Evolutionary conservation across 2,888 invertebrate genomes (phyloP).

Genomic region (Schrankia costaestrigalis): DNA sequence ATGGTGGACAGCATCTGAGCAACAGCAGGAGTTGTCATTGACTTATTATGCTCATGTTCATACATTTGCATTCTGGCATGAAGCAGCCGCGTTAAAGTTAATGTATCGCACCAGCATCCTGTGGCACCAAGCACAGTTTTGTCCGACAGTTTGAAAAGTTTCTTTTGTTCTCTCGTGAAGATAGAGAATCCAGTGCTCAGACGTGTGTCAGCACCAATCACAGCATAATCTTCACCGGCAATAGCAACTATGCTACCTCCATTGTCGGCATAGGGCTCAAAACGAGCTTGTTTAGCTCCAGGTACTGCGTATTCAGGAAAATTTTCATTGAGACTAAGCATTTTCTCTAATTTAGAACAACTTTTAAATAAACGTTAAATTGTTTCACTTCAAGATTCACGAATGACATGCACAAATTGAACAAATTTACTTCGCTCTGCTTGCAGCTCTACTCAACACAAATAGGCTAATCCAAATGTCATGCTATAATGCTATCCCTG

Average conservation of each 20-base stretch:
- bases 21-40: slow-evolving; percentile 94
- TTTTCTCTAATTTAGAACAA: no score
- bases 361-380: no score
- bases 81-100: slow-evolving; percentile 92
- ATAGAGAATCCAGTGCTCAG: slow-evolving; percentile 95
- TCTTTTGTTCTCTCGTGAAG: slow-evolving; percentile 92
- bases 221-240: slow-evolving; percentile 96
- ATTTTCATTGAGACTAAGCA: slow-evolving; percentile 60
- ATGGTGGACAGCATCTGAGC: slow-evolving; percentile 98
- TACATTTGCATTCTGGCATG: slow-evolving; percentile 96
- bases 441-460: no score
- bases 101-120: slow-evolving; percentile 98
- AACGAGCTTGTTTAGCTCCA: slow-evolving; percentile 73
- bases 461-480: slow-evolving; percentile 1
- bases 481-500: not conserved
- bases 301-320: slow-evolving; percentile 75
- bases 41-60: slow-evolving; percentile 94
- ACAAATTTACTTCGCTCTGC: no score
- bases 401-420: slow-evolving; percentile 58
- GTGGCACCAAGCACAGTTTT: slow-evolving; percentile 95
- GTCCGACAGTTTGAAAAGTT: slow-evolving; percentile 90
- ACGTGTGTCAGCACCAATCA: slow-evolving; percentile 97
- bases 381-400: no score
- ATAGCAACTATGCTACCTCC: slow-evolving; percentile 96
- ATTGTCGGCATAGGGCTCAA: slow-evolving; percentile 77